Evolutionary conservation across 2,888 invertebrate genomes (phyloP), one percentile per base, ranked within the genome.

Genomic region (Catocala nupta): DNA sequence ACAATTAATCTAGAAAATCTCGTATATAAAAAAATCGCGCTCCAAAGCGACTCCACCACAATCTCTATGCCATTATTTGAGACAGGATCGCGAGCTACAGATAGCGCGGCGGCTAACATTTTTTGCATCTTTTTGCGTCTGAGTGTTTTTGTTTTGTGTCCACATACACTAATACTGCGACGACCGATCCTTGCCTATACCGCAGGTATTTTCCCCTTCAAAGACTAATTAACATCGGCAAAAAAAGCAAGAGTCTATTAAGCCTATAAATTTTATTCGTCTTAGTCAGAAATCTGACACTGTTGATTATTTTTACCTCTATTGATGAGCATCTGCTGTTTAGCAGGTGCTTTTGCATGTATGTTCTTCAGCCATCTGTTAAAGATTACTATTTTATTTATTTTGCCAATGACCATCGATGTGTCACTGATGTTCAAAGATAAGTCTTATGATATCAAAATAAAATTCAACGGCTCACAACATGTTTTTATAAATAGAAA

Each of bases 41-140:
- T 8, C 8, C 9, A 39, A 39, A 9, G 53, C 80, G 12, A 56
- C 87, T 90, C 91, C 76, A 84, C 65, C 13, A 45, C 36, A 49
- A 56, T 25, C 73, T 9, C 58, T 78, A 81, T 77, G 73, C 87
- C 84, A 88, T 85, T 87, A 88, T 88, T 86, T 82, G 88, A 88
- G 90, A 88, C 89, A 82, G 91, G 93, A 92, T 91, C 91, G 90
- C 90, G 87, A 78, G 83, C 86, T 84, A 87, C 82, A 89, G 93
- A 93, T 92, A 92, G 88, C 87, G 85, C 90, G 87, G 85, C 87
- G 86, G 89, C 90, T 85, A 86, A 89, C 90, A 87, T 88, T 91
- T 90, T 92, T 90, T 90, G 85, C 83, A 81, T 78, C 70, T 84
- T 88, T 87, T 86, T 87, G 81, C 84, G 82, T 83, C 82, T 78